These are phyloP conservation scores for Apostichopus californicus DNA, from an alignment of 35 echinoderm and acorn worm genomes.

Conservation along the genomic window DNA sequence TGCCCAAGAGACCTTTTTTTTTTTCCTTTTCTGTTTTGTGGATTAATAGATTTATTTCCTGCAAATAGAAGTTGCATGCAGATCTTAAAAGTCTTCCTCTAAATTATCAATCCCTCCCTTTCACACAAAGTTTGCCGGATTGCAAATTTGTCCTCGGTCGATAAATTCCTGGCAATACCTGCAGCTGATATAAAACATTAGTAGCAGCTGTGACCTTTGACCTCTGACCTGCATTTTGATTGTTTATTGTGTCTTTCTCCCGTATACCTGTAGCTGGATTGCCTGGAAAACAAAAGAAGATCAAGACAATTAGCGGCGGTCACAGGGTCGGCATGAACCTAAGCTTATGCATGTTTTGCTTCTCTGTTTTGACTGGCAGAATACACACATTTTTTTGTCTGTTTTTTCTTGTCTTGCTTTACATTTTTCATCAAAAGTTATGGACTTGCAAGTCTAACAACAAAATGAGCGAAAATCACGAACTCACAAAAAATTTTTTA, in stretches of 20 bases:
- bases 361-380: not conserved
- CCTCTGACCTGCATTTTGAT: conserved; percentile 29
- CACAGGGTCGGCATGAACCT: conserved; percentile 98
- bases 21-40: too few relatives aligned
- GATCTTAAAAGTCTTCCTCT: too few relatives aligned
- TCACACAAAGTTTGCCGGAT: too few relatives aligned
- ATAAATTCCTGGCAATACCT: too few relatives aligned
- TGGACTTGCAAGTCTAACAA: conserved; percentile 13
- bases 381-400: not conserved
- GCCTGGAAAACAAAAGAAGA: conserved; percentile 57
- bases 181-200: too few relatives aligned
- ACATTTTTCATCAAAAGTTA: not conserved
- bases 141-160: too few relatives aligned
- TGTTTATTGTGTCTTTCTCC: conserved; percentile 52
- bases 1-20: too few relatives aligned
- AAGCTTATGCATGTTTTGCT: conserved; percentile 48
- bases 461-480: too few relatives aligned
- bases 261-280: conserved; percentile 29
- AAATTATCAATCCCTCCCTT: too few relatives aligned
- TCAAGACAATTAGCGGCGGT: conserved; percentile 98
- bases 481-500: too few relatives aligned
- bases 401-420: not conserved
- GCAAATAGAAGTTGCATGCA: too few relatives aligned
- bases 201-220: not conserved
- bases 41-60: too few relatives aligned